These are phyloP conservation scores for Drosophila acutilabella DNA, from an alignment of 2,888 invertebrate species.

Conservation along the genomic window DNA sequence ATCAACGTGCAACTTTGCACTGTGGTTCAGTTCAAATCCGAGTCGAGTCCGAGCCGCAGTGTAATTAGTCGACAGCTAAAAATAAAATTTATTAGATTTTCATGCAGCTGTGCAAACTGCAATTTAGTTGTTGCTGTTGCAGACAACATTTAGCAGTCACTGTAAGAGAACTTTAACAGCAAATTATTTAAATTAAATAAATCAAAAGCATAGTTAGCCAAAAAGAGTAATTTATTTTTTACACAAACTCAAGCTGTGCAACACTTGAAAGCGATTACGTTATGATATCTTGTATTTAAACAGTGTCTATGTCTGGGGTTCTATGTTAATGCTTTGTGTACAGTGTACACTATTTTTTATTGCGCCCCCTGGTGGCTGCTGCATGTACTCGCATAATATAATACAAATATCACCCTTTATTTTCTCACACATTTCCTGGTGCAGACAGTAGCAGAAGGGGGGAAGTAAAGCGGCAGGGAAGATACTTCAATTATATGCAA, in stretches of 20 bases:
- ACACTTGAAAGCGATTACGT: slow-evolving; percentile 16
- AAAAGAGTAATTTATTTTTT: background rate
- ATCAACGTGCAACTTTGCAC: slow-evolving; percentile 41
- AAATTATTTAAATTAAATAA: slow-evolving; percentile 4
- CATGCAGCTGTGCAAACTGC: slow-evolving; percentile 53
- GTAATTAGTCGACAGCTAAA: slow-evolving; percentile 74
- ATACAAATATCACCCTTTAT: slow-evolving; percentile 57
- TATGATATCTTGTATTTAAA: slow-evolving; percentile 9
- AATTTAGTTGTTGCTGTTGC: slow-evolving; percentile 34
- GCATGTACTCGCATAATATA: slow-evolving; percentile 68
- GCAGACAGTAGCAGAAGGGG: background rate
- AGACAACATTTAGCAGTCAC: slow-evolving; percentile 26
- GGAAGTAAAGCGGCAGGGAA: slow-evolving; percentile 1
- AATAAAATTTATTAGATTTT: slow-evolving; percentile 76
- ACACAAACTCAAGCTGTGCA: slow-evolving; percentile 24
- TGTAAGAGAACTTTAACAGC: slow-evolving; percentile 9
- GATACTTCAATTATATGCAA: slow-evolving; percentile 74
- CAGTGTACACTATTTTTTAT: slow-evolving; percentile 31
- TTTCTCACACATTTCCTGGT: slow-evolving; percentile 52
- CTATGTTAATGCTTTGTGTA: slow-evolving; percentile 39
- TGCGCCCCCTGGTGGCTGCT: slow-evolving; percentile 52
- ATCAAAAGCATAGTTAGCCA: slow-evolving; percentile 1
- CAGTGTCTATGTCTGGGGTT: slow-evolving; percentile 26
- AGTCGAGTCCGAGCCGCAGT: slow-evolving; percentile 14
- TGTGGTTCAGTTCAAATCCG: slow-evolving; percentile 13